Conservation (phyloP, 2,113 vertebrate genomes). For the Fulmarus glacialis region DNA sequence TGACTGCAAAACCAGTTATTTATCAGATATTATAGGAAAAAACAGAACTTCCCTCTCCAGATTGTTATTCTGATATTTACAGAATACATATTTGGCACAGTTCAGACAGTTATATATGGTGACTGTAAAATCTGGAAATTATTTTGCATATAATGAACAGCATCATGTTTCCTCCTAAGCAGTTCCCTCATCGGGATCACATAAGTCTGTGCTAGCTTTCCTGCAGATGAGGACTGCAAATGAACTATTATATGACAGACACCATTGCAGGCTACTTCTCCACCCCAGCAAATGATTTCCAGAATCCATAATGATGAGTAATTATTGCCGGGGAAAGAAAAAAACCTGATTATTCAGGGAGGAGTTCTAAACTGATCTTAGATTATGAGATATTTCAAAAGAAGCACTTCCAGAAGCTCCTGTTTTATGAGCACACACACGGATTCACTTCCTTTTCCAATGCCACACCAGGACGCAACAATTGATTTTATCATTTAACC, state of each 20-base stretch:
- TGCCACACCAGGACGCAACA: not conserved
- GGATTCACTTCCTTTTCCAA: constrained; percentile 7
- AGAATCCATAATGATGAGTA: not conserved
- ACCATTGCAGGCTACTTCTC: not conserved
- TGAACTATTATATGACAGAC: not conserved
- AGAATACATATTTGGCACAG: not conserved
- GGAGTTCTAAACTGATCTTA: not conserved
- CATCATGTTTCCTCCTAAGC: not conserved
- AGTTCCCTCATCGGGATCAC: not conserved
- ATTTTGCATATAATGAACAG: not conserved
- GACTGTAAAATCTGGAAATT: not conserved
- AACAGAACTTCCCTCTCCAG: not conserved
- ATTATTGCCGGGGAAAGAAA: not conserved
- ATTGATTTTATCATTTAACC: constrained; percentile 23
- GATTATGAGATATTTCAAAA: not conserved
- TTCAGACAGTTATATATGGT: not conserved
- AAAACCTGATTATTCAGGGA: not conserved
- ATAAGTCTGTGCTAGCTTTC: not conserved
- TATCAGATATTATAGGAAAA: not conserved
- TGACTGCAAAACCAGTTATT: not conserved
- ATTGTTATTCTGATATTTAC: not conserved
- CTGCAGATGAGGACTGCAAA: not conserved
- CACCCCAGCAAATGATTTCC: not conserved
- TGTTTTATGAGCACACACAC: not conserved
- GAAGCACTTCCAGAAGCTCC: constrained; percentile 16